Percentiles rank a stretch among this genome's conserved stretches.
These are phyloP conservation scores for Lontra canadensis DNA, from an alignment of 2,113 vertebrate genomes.

Conservation along the genomic window DNA sequence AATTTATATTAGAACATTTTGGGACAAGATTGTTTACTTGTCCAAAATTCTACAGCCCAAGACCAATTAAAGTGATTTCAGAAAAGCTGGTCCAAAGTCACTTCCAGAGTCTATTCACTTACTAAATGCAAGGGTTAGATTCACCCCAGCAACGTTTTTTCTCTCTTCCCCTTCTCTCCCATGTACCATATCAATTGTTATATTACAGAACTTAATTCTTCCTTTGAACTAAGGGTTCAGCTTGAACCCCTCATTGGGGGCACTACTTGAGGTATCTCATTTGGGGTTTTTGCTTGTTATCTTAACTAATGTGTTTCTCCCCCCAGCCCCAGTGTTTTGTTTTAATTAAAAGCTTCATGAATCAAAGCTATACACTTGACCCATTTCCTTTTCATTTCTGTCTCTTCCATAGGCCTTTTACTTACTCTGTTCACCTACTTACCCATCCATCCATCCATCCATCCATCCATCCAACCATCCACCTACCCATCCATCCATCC, in stretches of 20 bases:
- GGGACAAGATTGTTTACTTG: neutral
- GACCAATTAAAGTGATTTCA: neutral
- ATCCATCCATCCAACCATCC: too few relatives aligned
- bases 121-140: neutral
- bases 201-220: neutral
- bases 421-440: neutral
- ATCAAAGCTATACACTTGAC: neutral
- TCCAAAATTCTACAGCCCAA: neutral
- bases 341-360: neutral
- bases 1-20: neutral
- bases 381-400: neutral
- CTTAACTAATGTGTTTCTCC: neutral
- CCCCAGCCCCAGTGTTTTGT: neutral
- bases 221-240: neutral
- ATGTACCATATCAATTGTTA: neutral
- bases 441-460: neutral
- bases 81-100: neutral
- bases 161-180: neutral
- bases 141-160: neutral
- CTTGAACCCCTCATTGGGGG: neutral
- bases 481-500: neutral
- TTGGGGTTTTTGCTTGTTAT: neutral
- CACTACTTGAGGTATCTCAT: neutral
- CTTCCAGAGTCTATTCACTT: neutral
- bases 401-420: neutral